Evolutionary conservation across 2,113 vertebrate species (phyloP), one percentile per base, ranked within the genome.

Genomic region (Columba janthina): DNA sequence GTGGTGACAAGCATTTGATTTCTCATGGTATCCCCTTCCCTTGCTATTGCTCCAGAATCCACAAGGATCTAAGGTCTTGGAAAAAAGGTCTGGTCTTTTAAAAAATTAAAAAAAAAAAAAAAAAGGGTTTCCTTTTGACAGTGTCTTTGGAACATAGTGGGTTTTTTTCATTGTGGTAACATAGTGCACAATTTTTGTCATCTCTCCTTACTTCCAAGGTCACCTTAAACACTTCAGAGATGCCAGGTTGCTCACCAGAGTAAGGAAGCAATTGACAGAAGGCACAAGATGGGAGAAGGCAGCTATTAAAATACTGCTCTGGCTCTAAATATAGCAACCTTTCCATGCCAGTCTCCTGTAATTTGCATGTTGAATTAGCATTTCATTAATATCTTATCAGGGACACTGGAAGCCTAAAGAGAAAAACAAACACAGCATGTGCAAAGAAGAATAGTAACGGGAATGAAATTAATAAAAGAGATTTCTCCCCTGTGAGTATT

Each of bases 321-420:
- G 58, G 11, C 70, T 93, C 95, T 96, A 96, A 96, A 97, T 97
- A 96, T 95, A 97, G 95, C 86, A 95, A 91, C 85, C 77, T 74
- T 96, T 82, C 65, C 88, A 92, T 95, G 94, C 88, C 92, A 94
- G 86, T 95, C 95, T 97, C 93, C 96, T 93, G 88, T 93, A 93
- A 97, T 97, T 97, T 97, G 92, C 94, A 91, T 96, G 93, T 96
- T 93, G 93, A 96, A 96, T 96, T 97, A 96, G 94, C 96, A 97
- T 96, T 90, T 97, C 94, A 97, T 97, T 96, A 97, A 96, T 97
- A 92, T 93, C 96, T 92, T 97, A 97, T 92, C 96, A 96, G 90
- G 85, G 90, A 85, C 73, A 94, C 70, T 94, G 86, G 77, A 93
- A 96, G 93, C 62, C 76, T 97, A 94, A 97, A 95, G 96, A 94